Percentiles rank a stretch among this genome's conserved stretches.
Evolutionary conservation across 2,888 invertebrate genomes (phyloP).

Genomic region (Monochamus alternatus): DNA sequence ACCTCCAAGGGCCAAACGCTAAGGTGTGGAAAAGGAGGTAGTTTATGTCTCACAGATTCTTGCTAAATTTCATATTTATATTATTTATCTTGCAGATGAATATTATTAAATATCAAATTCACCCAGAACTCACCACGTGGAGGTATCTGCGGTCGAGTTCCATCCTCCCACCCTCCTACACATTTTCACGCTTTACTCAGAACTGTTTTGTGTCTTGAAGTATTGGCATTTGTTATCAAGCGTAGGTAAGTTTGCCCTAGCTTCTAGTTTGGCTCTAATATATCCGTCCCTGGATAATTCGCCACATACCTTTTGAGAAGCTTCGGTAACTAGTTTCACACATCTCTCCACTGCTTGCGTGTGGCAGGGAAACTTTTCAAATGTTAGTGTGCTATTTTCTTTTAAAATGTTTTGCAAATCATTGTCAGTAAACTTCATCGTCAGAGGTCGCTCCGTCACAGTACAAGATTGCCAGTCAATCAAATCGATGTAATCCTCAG

Average conservation of each 20-base stretch:
- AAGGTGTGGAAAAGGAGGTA: too few species aligned
- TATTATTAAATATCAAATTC: not conserved
- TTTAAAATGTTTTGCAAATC: not conserved
- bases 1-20: too few species aligned
- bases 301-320: slow-evolving; percentile 4
- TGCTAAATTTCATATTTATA: not conserved
- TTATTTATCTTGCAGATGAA: not conserved
- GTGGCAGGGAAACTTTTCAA: slow-evolving; percentile 14
- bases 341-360: slow-evolving; percentile 3
- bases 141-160: slow-evolving; percentile 13
- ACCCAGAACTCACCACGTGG: slow-evolving; percentile 20
- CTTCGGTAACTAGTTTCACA: slow-evolving; percentile 4
- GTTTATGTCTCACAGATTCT: not conserved
- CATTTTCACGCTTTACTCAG: not conserved
- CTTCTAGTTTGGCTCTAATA: slow-evolving; percentile 8
- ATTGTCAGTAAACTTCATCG: not conserved
- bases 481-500: slow-evolving; percentile 5
- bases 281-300: slow-evolving; percentile 14
- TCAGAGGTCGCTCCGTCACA: not conserved
- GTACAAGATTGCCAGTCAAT: slow-evolving; percentile 6
- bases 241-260: not conserved
- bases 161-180: not conserved
- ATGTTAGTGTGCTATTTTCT: not conserved
- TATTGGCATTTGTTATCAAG: not conserved
- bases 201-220: not conserved